Evolutionary conservation across 2,113 vertebrate genomes (phyloP), one percentile per base, ranked within the genome.

Genomic region (Epinephelus moara): DNA sequence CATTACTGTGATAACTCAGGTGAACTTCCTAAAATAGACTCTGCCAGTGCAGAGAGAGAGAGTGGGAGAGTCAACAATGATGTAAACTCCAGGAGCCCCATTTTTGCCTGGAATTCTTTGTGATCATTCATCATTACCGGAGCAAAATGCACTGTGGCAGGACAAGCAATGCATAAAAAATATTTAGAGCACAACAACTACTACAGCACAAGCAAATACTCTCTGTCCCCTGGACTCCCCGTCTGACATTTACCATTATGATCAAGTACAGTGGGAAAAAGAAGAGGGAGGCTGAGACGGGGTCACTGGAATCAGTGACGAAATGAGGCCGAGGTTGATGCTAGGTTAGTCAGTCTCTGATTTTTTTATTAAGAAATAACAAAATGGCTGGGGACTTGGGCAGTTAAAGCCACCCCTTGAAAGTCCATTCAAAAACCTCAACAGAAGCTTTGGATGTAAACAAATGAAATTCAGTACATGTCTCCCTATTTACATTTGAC

Each of bases 1-100:
- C 79, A 87, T 82, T 81, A 85, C 77, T 61, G 63, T 13, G 56
- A 86, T 79, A 86, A 87, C 75, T 88, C 80, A 78, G 86, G 75
- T 80, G 74, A 86, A 60, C 55, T 18, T 64, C 77, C 56, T n/a
- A 88, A 89, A 90, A 91, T 83, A 91, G 70, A 80, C 19, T 45
- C 47, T 60, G 55, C 2, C 1, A 80, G 67, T 49, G 7, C 27
- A 10, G 10, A 55, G 56, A 53, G 19, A 59, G 9, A 17, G n/a
- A 56, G 5, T 23, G 49, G 40, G 50, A 27, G 17, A 66, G 42
- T 42, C 68, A 77, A 64, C 63, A 55, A 56, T 49, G 61, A 83
- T 53, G 69, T 67, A 59, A 76, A 68, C 57, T 66, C 70, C 55
- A 7, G 27, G 56, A 81, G 37, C 23, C 53, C 56, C n/a, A 49